Conservation (phyloP, 2,888 invertebrate species). For the Mystacides longicornis region DNA sequence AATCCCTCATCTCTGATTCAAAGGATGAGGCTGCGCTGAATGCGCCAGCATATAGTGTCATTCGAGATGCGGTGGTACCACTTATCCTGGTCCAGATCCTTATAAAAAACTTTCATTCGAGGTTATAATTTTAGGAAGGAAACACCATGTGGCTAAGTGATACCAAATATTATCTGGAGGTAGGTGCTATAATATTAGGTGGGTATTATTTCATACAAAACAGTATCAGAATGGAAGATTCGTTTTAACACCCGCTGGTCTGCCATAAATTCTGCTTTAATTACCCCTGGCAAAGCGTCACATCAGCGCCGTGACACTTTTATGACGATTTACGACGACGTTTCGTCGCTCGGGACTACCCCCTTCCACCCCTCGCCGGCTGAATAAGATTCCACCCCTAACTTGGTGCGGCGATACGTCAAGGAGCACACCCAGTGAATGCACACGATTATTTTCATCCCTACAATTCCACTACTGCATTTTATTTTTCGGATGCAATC, state of each 20-base stretch:
- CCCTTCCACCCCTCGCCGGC: constrained; percentile 29
- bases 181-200: constrained; percentile 8
- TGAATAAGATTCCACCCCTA: background rate
- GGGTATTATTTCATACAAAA: constrained; percentile 12
- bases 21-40: no score
- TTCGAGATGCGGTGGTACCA: no score
- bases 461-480: no score
- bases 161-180: constrained; percentile 16
- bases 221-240: constrained; percentile 21
- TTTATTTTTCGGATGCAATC: no score
- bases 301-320: constrained; percentile 68
- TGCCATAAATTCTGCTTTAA: constrained; percentile 55
- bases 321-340: constrained; percentile 55
- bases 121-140: no score
- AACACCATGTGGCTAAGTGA: no score
- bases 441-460: background rate
- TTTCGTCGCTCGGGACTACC: constrained; percentile 46
- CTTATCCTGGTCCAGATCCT: no score
- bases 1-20: no score
- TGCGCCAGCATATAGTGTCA: no score
- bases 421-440: background rate
- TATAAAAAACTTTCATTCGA: no score
- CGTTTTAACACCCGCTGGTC: constrained; percentile 28
- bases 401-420: constrained; percentile 28
- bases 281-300: constrained; percentile 56